Percentiles rank a stretch among this genome's conserved stretches.
These are phyloP conservation scores for Peromyscus maniculatus DNA, from an alignment of 2,113 vertebrate species.

Conservation along the genomic window DNA sequence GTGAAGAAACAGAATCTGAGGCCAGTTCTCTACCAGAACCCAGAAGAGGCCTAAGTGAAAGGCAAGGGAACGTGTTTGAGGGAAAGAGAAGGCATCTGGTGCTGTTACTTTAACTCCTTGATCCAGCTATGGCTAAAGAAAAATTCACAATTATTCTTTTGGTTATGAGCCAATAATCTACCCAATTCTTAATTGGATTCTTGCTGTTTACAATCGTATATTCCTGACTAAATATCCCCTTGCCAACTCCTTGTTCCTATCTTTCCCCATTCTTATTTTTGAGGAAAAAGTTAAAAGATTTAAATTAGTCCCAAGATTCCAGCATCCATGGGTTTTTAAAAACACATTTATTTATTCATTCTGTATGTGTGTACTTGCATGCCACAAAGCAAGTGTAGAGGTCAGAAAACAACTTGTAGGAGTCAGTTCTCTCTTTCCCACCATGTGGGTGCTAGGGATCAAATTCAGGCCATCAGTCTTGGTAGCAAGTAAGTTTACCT, in stretches of 20 bases:
- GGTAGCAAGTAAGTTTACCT: not conserved
- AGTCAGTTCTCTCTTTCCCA: not conserved
- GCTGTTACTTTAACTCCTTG: not conserved
- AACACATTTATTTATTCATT: not conserved
- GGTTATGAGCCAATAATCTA: not conserved
- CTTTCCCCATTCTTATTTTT: conserved; percentile 7
- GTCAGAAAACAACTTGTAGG: not conserved
- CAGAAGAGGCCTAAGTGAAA: not conserved
- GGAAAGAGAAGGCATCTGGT: not conserved
- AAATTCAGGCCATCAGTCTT: not conserved
- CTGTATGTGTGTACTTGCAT: not conserved
- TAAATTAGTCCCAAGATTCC: not conserved
- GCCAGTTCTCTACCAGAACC: not conserved
- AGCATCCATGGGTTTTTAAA: not conserved
- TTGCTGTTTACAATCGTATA: not conserved
- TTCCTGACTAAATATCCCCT: conserved; percentile 2
- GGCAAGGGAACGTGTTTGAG: not conserved
- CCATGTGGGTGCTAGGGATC: not conserved
- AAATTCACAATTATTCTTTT: conserved; percentile 12
- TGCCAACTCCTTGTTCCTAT: not conserved
- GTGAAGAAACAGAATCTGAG: not conserved
- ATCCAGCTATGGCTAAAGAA: not conserved
- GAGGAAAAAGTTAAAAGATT: not conserved
- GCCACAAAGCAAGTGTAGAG: not conserved
- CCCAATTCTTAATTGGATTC: conserved; percentile 19